A percentile compares a stretch with the other conserved stretches of the same genome.
phyloP scores from a whole-genome alignment of 2,797 vertebrate species.

The Poecilia gillii region DNA sequence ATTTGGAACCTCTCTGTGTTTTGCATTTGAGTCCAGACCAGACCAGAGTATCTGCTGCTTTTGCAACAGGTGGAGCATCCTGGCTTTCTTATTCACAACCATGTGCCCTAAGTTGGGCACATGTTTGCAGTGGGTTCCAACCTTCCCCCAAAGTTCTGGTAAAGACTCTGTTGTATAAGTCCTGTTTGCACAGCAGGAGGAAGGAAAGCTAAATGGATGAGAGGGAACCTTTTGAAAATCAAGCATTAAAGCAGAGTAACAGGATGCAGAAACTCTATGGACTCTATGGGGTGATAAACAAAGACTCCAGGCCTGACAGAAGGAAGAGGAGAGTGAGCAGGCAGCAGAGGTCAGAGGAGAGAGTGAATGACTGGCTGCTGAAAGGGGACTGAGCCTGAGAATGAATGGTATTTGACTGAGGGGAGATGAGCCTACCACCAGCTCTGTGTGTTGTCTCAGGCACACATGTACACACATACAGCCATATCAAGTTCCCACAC shows the following conservation, averaged over 20 bases:
- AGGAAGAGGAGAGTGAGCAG: background rate
- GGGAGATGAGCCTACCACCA: conserved; percentile 65
- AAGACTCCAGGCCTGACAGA: background rate
- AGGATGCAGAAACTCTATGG: background rate
- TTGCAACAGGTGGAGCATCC: background rate
- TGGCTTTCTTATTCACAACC: background rate
- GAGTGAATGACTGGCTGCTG: conserved; percentile 57
- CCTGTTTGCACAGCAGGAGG: background rate
- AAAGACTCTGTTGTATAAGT: background rate
- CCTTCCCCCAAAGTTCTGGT: background rate
- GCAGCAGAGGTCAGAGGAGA: conserved; percentile 37
- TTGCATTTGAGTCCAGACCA: background rate
- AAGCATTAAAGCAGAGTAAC: background rate
- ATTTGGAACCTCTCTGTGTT: background rate
- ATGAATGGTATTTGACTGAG: conserved; percentile 68
- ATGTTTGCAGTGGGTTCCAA: background rate
- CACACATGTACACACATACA: background rate
- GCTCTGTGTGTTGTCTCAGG: conserved; percentile 46
- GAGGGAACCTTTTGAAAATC: background rate
- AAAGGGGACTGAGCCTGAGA: conserved; percentile 59
- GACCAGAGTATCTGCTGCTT: background rate
- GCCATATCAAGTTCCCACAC: conserved; percentile 8
- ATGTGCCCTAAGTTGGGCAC: background rate
- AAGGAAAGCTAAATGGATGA: background rate
- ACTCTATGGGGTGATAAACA: background rate